Evolutionary conservation across 2,113 vertebrate genomes (phyloP), one percentile per base, ranked within the genome.

Genomic region (Tylochromis polylepis): DNA sequence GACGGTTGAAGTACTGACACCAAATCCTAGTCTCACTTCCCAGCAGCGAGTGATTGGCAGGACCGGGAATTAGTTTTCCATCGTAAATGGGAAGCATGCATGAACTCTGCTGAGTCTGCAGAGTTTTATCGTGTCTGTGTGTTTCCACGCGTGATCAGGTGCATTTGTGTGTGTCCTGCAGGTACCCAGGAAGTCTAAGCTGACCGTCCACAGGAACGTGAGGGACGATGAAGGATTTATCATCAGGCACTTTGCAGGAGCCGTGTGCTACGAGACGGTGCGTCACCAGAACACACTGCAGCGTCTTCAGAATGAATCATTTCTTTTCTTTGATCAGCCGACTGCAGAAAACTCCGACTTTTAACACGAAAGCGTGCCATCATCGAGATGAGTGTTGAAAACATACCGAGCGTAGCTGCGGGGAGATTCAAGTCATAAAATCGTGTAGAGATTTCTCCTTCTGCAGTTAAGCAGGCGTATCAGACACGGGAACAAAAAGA

Each of bases 181-280:
- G 99, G 96, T 99, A 75, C 99, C 99, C 78, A 97, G 99, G 88
- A 99, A 99, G 86, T 99, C 99, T 15, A 99, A 99, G 92, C 90
- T 99, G 94, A 90, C 98, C 0, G 94, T 99, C 85, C 99, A 99
- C 93, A 97, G 99, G 89, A 99, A 99, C 81, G 96, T 99, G 93
- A 95, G 98, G 92, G 99, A 99, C 43, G 98, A 99, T 2, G 99
- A 99, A 93, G 99, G 99, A 62, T 99, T 99, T 79, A 98, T 99
- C 49, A 90, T 99, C 93, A 95, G 98, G 56, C 99, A 99, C 94
- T 99, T 99, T 82, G 98, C 99, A 3, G 99, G 99, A 95, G 99
- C 98, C 3, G 98, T 99, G 3, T 99, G 99, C 95, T 99, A 99
- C 3, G 98, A 99, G 90, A 99, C 99, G 91, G 99, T 99, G 96